Evolutionary conservation across 2,888 invertebrate species (phyloP).

Genomic region (Loripinus fragilis): DNA sequence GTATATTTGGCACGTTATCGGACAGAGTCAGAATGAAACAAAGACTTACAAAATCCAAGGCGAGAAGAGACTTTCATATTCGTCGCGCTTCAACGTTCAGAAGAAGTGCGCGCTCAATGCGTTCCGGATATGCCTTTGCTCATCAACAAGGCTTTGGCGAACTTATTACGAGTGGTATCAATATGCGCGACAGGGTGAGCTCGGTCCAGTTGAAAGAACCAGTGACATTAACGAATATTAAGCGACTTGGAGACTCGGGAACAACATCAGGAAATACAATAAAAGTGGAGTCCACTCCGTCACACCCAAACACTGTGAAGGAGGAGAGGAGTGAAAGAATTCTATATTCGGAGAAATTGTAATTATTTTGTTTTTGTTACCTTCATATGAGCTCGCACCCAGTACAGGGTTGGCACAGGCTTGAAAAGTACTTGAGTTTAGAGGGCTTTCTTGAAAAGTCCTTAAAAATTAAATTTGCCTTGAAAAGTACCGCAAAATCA

Average conservation of each 20-base stretch:
- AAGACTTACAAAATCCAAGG: slow-evolving; percentile 85
- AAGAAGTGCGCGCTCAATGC: slow-evolving; percentile 92
- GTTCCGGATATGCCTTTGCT: slow-evolving; percentile 99
- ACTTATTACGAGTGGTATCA: slow-evolving; percentile 98
- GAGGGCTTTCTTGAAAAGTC: no score
- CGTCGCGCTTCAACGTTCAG: slow-evolving; percentile 86
- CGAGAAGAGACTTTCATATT: slow-evolving; percentile 74
- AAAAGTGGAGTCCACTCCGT: background rate
- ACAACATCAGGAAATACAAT: background rate
- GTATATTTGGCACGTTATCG: slow-evolving; percentile 95
- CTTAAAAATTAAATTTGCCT: no score
- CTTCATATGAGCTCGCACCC: no score
- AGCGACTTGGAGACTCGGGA: slow-evolving; percentile 29
- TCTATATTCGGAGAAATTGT: slow-evolving; percentile 38
- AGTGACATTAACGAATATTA: slow-evolving; percentile 71
- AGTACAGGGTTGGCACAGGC: no score
- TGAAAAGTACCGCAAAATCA: no score
- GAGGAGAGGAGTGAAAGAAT: slow-evolving; percentile 2
- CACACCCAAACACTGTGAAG: slow-evolving; percentile 21
- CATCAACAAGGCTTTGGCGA: slow-evolving; percentile 98
- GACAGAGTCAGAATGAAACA: slow-evolving; percentile 96
- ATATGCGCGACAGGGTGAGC: slow-evolving; percentile 87
- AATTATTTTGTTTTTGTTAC: slow-evolving; percentile 10
- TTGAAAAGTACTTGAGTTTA: no score
- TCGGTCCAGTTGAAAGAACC: slow-evolving; percentile 48